These are phyloP conservation scores for Drepana arcuata DNA, from an alignment of 1,140 invertebrate genomes.

Conservation along the genomic window DNA sequence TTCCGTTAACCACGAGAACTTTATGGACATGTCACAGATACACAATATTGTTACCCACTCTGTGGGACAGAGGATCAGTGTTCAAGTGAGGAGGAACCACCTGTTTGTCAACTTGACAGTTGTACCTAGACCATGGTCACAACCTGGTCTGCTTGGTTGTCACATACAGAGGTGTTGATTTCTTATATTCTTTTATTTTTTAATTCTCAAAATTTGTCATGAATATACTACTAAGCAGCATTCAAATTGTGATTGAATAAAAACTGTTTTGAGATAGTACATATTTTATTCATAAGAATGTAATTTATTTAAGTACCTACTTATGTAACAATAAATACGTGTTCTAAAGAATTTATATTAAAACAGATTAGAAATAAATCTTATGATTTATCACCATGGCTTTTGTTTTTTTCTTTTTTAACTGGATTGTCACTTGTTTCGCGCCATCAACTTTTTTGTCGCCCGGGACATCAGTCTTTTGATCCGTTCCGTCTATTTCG, in stretches of 20 bases:
- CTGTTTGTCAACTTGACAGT: conserved; percentile 72
- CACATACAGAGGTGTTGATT: conserved; percentile 63
- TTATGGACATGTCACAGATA: conserved; percentile 78
- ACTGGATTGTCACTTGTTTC: conserved; percentile 15
- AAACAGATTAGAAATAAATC: conserved; percentile 65
- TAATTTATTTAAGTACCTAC: too few species aligned
- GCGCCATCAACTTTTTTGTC: conserved; percentile 14
- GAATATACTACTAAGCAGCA: background rate
- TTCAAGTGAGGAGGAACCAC: conserved; percentile 75
- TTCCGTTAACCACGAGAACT: conserved; percentile 84
- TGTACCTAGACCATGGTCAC: conserved; percentile 80
- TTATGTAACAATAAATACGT: too few species aligned
- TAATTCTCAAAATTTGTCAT: too few species aligned
- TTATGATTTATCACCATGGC: conserved; percentile 65
- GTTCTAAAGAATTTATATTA: too few species aligned
- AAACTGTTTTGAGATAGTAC: too few species aligned
- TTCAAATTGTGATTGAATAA: conserved; percentile 8
- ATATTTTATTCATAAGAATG: too few species aligned
- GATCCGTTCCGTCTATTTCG: conserved; percentile 10
- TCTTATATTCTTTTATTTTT: too few species aligned
- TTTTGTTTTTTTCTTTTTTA: conserved; percentile 37
- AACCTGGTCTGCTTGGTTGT: conserved; percentile 84
- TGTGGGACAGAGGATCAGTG: conserved; percentile 74
- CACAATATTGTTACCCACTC: conserved; percentile 82
- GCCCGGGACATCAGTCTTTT: conserved; percentile 9